Evolutionary conservation across 2,113 vertebrate genomes (phyloP).

Genomic region (Takifugu bimaculatus): DNA sequence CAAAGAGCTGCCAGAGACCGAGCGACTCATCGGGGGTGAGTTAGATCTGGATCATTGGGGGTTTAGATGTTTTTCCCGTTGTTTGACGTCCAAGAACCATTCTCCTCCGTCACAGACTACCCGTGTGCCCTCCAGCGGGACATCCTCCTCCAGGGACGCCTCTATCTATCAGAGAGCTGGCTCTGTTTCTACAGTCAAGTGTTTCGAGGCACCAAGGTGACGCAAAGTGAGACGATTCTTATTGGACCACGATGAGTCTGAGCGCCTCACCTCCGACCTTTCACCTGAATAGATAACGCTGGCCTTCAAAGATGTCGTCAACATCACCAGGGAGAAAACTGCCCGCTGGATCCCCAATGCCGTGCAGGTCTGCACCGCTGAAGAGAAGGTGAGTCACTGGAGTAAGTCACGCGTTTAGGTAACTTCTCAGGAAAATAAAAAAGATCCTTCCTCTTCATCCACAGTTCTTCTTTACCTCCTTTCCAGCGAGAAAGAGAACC

Average conservation of each 20-base stretch:
- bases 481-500: conserved; percentile 89
- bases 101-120: conserved; percentile 74
- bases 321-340: conserved; percentile 89
- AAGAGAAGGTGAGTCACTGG: conserved; percentile 80
- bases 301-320: conserved; percentile 80
- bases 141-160: conserved; percentile 87
- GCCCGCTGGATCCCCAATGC: conserved; percentile 91
- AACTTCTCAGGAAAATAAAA: background rate
- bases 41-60: background rate
- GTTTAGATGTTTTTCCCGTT: background rate
- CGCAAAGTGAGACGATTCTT: background rate
- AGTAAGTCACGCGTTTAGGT: background rate
- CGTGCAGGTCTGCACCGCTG: conserved; percentile 83
- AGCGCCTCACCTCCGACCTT: background rate
- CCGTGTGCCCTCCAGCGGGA: conserved; percentile 92
- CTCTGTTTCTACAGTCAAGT: conserved; percentile 96
- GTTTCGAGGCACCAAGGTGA: conserved; percentile 90
- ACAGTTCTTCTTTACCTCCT: conserved; percentile 92
- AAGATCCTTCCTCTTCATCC: background rate
- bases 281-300: conserved; percentile 77
- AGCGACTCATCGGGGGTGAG: conserved; percentile 88
- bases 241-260: background rate
- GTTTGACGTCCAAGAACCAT: too few species aligned
- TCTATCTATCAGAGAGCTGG: conserved; percentile 91
- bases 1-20: conserved; percentile 82